A percentile compares a stretch with the other conserved stretches of the same genome.
These are phyloP conservation scores for Takifugu flavidus DNA, from an alignment of 2,113 vertebrate species.

Conservation along the genomic window DNA sequence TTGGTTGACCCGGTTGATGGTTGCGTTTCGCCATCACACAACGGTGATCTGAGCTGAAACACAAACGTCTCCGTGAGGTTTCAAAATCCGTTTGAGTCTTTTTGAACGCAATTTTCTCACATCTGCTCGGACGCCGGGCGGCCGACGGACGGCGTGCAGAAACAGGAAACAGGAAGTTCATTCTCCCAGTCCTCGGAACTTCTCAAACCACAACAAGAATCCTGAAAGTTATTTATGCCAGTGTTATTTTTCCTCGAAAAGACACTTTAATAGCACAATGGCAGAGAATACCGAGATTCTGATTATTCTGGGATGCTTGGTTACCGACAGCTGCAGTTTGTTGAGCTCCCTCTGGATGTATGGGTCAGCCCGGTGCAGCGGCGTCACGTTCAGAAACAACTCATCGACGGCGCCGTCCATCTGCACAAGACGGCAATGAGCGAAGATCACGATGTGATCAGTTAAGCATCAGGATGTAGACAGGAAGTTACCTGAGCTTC, in stretches of 20 bases:
- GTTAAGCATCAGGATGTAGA: not conserved
- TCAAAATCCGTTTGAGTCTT: no score
- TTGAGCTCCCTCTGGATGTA: constrained; percentile 43
- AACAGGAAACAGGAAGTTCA: constrained; percentile 47
- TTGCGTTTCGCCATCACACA: constrained; percentile 13
- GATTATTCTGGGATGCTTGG: not conserved
- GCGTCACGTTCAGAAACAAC: constrained; percentile 53
- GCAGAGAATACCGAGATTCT: not conserved
- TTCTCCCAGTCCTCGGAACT: constrained; percentile 53
- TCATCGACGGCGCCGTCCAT: constrained; percentile 49
- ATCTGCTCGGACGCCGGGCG: not conserved
- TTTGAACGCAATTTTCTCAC: not conserved
- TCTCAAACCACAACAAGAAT: constrained; percentile 60
- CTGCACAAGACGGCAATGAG: constrained; percentile 19
- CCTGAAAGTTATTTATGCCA: constrained; percentile 19
- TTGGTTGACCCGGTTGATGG: accelerated
- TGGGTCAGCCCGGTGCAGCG: constrained; percentile 27
- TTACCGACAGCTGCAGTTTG: constrained; percentile 54
- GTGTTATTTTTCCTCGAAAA: no score
- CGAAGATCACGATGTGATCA: not conserved
- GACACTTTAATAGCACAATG: no score
- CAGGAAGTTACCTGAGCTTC: constrained; percentile 48
- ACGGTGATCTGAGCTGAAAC: no score
- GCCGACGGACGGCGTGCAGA: constrained; percentile 13
- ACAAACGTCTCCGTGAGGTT: not conserved